Evolutionary conservation across 2,113 vertebrate genomes (phyloP).

Genomic region (Tor tambroides): DNA sequence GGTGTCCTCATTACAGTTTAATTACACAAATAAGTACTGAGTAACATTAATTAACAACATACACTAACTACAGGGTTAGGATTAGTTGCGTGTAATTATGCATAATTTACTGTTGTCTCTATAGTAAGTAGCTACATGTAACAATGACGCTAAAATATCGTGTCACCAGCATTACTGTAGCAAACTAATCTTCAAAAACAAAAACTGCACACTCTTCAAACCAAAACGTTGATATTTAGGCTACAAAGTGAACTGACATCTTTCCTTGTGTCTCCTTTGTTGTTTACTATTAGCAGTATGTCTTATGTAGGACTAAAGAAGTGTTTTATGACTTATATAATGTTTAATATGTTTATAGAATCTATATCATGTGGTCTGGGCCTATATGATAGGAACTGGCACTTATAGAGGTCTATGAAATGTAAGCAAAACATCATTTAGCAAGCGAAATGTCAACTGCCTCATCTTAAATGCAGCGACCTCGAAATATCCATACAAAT

Average conservation of each 20-base stretch:
- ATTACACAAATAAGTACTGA: neutral
- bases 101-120: neutral
- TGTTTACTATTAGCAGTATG: neutral
- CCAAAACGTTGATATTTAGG: neutral
- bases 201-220: neutral
- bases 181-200: neutral
- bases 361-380: neutral
- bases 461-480: neutral
- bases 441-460: neutral
- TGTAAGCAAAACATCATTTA: constrained; percentile 7
- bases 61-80: neutral
- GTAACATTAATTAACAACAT: neutral
- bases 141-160: neutral
- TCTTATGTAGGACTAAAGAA: neutral
- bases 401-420: neutral
- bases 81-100: neutral
- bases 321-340: neutral
- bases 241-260: neutral
- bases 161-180: neutral
- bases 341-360: neutral
- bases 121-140: neutral
- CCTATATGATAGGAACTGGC: neutral
- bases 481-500: neutral
- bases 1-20: neutral
- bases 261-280: neutral